Conservation (phyloP, 2,797 vertebrate genomes). For the Hylomyscus alleni region DNA sequence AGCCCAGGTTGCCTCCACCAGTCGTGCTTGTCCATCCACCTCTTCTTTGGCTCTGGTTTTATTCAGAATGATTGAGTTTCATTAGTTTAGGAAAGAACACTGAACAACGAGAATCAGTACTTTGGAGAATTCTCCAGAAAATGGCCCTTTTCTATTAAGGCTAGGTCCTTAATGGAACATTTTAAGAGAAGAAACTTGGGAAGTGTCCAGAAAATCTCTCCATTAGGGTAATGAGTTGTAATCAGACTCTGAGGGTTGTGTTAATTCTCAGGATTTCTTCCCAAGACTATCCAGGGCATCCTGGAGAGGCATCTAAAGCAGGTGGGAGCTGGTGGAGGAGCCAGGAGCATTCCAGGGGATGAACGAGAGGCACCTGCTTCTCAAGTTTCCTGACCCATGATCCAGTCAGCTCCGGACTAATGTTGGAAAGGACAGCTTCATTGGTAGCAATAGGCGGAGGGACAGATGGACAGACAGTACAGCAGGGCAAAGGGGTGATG, state of each 20-base stretch:
- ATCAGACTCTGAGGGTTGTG: constrained; percentile 21
- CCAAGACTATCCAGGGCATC: background rate
- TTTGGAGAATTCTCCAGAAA: constrained; percentile 66
- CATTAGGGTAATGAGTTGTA: background rate
- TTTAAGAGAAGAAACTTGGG: constrained; percentile 61
- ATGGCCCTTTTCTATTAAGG: constrained; percentile 34
- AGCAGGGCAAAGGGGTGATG: background rate
- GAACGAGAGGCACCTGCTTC: background rate
- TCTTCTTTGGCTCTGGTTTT: constrained; percentile 43
- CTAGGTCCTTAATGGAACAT: constrained; percentile 67
- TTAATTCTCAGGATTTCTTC: background rate
- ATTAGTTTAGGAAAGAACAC: constrained; percentile 60
- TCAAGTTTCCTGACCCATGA: background rate
- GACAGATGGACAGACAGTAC: background rate
- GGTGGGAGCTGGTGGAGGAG: background rate
- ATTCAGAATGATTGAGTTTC: constrained; percentile 33
- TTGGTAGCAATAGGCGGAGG: background rate
- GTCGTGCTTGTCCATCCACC: no score
- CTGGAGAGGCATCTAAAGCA: background rate
- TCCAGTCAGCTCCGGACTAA: background rate
- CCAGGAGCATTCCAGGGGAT: background rate
- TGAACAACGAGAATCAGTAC: constrained; percentile 21
- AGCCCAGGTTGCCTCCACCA: background rate
- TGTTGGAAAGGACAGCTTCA: background rate
- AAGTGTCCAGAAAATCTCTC: constrained; percentile 55